Percentiles rank a stretch among this genome's conserved stretches.
phyloP scores from a whole-genome alignment of 2,888 invertebrate genomes.

The Tanytarsus gracilentus region DNA sequence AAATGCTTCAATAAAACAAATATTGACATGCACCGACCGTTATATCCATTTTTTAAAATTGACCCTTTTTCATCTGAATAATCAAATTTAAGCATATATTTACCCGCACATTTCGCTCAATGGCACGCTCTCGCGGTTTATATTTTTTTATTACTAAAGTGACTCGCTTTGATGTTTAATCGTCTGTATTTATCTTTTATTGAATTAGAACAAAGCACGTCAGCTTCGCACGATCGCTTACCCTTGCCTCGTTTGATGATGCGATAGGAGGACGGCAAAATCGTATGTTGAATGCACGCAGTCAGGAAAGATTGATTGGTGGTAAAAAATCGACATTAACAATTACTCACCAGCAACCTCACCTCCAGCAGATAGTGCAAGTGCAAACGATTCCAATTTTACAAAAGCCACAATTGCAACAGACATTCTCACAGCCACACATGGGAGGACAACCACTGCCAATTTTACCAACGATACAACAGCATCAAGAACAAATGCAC shows the following conservation, averaged over 20 bases:
- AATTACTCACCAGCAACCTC: conserved; percentile 29
- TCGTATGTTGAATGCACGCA: conserved; percentile 45
- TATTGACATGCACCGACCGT: too few species aligned
- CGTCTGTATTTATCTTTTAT: not conserved
- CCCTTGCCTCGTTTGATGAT: conserved; percentile 75
- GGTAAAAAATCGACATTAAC: conserved; percentile 52
- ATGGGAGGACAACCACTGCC: conserved; percentile 31
- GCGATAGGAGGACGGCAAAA: conserved; percentile 47
- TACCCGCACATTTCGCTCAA: not conserved
- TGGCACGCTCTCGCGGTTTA: too few species aligned
- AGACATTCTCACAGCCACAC: conserved; percentile 22
- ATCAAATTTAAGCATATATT: not conserved
- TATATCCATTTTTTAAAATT: too few species aligned
- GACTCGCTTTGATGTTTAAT: too few species aligned
- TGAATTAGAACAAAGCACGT: conserved; percentile 82
- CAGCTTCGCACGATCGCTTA: conserved; percentile 81
- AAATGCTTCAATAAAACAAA: too few species aligned
- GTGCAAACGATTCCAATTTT: conserved; percentile 30
- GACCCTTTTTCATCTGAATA: too few species aligned
- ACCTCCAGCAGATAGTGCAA: conserved; percentile 30
- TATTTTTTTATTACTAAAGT: too few species aligned
- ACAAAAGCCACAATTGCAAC: conserved; percentile 21
- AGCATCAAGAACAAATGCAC: conserved; percentile 34
- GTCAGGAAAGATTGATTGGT: conserved; percentile 65
- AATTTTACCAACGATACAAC: conserved; percentile 36